Percentiles rank a stretch among this genome's conserved stretches.
Evolutionary conservation across 2,797 vertebrate species (phyloP).

Genomic region (Ctenochaetus hawaiiensis): DNA sequence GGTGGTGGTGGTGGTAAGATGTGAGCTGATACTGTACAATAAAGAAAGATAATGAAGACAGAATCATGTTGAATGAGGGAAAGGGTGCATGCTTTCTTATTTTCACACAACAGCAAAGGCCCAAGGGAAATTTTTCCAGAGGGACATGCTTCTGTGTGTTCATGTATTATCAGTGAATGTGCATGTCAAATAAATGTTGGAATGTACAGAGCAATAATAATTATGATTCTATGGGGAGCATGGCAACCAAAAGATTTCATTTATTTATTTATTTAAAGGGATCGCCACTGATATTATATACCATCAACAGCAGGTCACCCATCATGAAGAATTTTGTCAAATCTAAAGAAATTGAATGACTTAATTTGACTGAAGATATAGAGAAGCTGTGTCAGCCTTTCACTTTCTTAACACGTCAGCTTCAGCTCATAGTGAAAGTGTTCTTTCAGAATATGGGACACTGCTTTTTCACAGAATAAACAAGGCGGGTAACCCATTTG

Average conservation of each 20-base stretch:
- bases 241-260: not conserved
- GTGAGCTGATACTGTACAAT: slow-evolving; percentile 6
- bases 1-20: not conserved
- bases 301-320: not conserved
- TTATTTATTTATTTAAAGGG: not conserved
- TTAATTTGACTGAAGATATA: not conserved
- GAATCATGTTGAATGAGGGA: slow-evolving; percentile 23
- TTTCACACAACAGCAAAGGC: slow-evolving; percentile 32
- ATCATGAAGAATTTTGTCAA: no score
- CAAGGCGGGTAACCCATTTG: not conserved
- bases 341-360: not conserved
- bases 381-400: not conserved
- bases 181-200: not conserved
- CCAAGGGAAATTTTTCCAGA: not conserved
- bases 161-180: slow-evolving; percentile 1
- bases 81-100: slow-evolving; percentile 15
- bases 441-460: not conserved
- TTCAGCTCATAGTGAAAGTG: not conserved
- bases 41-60: slow-evolving; percentile 43
- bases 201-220: slow-evolving; percentile 2
- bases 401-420: not conserved
- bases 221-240: not conserved
- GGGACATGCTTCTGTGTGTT: not conserved
- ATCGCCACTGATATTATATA: not conserved
- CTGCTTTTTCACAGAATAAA: not conserved